phyloP scores from a whole-genome alignment of 2,113 vertebrate genomes.

The Odobenus rosmarus region DNA sequence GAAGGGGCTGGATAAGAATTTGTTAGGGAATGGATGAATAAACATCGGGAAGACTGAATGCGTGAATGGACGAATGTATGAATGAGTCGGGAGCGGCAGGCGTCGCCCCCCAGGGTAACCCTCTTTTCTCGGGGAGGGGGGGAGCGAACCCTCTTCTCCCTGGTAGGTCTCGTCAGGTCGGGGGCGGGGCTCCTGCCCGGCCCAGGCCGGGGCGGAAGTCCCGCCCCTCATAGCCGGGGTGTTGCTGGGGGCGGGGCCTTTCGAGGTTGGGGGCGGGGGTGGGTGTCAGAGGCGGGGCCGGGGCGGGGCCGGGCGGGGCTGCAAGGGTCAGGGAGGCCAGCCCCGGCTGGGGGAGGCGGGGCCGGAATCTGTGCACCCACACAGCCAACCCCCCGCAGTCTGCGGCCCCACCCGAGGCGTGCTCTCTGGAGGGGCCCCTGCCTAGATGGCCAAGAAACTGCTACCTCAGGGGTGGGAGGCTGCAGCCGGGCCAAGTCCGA shows the following conservation, averaged over 20 bases:
- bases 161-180: background rate
- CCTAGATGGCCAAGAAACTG: background rate
- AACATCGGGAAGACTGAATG: background rate
- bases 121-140: background rate
- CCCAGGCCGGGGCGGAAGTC: background rate
- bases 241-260: background rate
- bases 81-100: background rate
- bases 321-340: background rate
- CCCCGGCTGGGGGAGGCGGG: rapidly evolving
- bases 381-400: background rate
- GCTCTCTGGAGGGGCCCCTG: background rate
- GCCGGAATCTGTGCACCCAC: background rate
- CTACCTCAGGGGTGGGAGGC: background rate
- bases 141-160: background rate
- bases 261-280: too few relatives aligned
- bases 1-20: background rate
- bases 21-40: background rate
- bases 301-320: background rate
- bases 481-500: background rate
- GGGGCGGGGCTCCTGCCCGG: background rate
- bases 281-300: background rate
- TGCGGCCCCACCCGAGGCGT: background rate
- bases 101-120: background rate
- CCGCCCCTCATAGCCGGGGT: background rate
- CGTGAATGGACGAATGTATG: background rate